Evolutionary conservation across 2,797 vertebrate genomes (phyloP), one percentile per base, ranked within the genome.

Genomic region (Cyprinodon diabolis): DNA sequence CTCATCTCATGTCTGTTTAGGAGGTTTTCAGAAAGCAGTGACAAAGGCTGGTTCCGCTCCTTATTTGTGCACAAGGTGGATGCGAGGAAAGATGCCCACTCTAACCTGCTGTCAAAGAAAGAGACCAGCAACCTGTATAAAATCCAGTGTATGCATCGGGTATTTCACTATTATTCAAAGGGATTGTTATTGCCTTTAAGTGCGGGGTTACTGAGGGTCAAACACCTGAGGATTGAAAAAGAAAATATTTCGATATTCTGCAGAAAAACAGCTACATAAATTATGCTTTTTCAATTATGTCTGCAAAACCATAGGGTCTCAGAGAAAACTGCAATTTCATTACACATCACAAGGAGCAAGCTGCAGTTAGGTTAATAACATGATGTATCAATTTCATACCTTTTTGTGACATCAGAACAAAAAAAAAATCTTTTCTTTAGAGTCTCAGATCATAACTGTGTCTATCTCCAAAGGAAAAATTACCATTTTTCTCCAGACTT

Each of bases 81-180:
- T 37, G 95, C 96, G 68, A 96, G 98, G 86, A 98, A 97, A 92
- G 97, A 99, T 6, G 96, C 98, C 9, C 98, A 99, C 91, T 99
- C 97, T 87, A 99, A 96, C 89, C 95, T 99, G 74, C 94, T 99
- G 75, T 98, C 97, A 85, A 99, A 99, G 94, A 96, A 93, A 88
- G 97, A 98, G 89, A 97, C 96, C 87, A 99, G 96, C 90, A 96
- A 93, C 92, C 95, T 99, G 81, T 99, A 98, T 84, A 98, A 99
- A 92, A 97, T 99, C 68, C 98, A 99, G 66, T 98, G 98, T 98
- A 95, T 93, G 97, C 77, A 71, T 35, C 25, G 7, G 48, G 4
- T 21, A 68, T 52, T 76, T 81, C 57, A 57, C 57, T 70, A 21
- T 11, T 37, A 76, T 14, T 48, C 23, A 74, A 74, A 47, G n/a